Evolutionary conservation across 2,888 invertebrate species (phyloP), one percentile per base, ranked within the genome.

Genomic region (Amphipyra tragopoginis): DNA sequence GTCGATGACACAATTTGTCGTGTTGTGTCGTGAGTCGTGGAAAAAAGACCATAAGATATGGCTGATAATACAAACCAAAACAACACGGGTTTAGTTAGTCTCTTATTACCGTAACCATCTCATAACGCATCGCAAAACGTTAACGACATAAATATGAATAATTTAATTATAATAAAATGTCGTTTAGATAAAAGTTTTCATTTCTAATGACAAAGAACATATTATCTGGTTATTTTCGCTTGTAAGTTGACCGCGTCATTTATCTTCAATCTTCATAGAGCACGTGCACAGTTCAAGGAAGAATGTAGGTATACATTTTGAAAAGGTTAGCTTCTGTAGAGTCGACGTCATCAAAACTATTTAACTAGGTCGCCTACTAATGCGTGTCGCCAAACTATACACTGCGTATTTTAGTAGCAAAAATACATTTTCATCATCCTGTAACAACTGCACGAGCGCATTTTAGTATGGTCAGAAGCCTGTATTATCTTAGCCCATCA

Each of bases 161-260:
- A 10, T 14, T 21, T 2, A 6, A 33, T 43, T 14, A 21, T 36
- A 58, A 36, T 39, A 36, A 39, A 50, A 45, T 44, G 2, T 13
- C 33, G 21, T 54, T 8, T 43, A 8, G 39, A 45, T 42, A 59
- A 59, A 43, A 38, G 44, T 42, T 29, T 10, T 26, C 29, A 59
- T 68, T 67, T 56, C 51, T 55, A 57, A 34, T 45, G 3, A 44
- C 14, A 40, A 57, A 57, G 65, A 63, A 58, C 10, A 10, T 29
- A 48, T 40, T 56, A 61, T 50, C 76, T 61, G 52, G 66, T 52
- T 75, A 36, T 53, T 47, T 50, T 71, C 38, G 65, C 39, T 53
- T 58, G 5, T 21, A 33, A 44, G 26, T 36, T 50, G 47, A 64
- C 52, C 52, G 57, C 43, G 57, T 38, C 11, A 44, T 39, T 43